Evolutionary conservation across 2,888 invertebrate genomes (phyloP).

Genomic region (Archaeoteleia sp.): DNA sequence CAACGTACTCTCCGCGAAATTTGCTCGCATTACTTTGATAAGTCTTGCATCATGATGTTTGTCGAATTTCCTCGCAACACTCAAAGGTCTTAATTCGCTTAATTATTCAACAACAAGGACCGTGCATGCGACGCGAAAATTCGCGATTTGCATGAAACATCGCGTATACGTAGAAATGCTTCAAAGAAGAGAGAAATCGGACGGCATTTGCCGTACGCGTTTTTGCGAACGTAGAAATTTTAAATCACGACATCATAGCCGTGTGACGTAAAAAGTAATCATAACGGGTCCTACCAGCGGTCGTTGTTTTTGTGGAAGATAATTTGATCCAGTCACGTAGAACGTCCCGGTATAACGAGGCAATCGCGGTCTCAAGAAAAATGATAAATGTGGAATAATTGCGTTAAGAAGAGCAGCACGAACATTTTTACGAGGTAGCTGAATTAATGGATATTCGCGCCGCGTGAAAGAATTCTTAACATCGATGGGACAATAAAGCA

Average conservation of each 20-base stretch:
- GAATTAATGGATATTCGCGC: constrained; percentile 46
- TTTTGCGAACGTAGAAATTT: constrained; percentile 35
- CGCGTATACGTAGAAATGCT: constrained; percentile 4
- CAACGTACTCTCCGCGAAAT: too few relatives aligned
- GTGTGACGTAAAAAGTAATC: constrained; percentile 31
- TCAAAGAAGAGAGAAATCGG: constrained; percentile 13
- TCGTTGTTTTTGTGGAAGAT: constrained; percentile 38
- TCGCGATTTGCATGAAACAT: constrained; percentile 10
- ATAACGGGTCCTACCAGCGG: neutral
- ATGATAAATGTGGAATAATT: constrained; percentile 54
- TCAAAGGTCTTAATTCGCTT: constrained; percentile 2
- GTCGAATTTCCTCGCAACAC: neutral
- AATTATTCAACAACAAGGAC: constrained; percentile 1
- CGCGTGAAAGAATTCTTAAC: constrained; percentile 17
- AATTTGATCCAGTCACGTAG: constrained; percentile 52
- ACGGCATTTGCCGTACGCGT: constrained; percentile 18
- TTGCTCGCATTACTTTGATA: neutral
- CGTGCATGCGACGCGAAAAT: neutral
- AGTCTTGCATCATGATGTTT: neutral
- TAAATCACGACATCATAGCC: constrained; percentile 35
- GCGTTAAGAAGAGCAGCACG: constrained; percentile 41
- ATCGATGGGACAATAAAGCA: constrained; percentile 39
- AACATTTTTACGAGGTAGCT: constrained; percentile 44
- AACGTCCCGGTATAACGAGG: constrained; percentile 35
- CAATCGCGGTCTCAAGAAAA: constrained; percentile 47